These are phyloP conservation scores for Cydia amplana DNA, from an alignment of 1,140 invertebrate genomes.

Conservation along the genomic window DNA sequence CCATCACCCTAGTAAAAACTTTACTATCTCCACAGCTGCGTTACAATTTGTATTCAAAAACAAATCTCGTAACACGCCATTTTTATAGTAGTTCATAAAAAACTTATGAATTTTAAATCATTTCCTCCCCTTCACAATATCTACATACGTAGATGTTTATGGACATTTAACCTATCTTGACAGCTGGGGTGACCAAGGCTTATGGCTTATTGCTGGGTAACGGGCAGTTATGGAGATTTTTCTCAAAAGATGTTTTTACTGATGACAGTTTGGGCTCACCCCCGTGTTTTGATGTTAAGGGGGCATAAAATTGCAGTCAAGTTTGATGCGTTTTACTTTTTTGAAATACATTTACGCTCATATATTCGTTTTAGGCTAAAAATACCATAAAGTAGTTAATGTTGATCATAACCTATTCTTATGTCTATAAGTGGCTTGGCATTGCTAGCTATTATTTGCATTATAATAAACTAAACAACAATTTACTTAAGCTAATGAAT, in stretches of 20 bases:
- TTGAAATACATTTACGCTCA: no score
- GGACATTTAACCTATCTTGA: background rate
- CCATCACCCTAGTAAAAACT: background rate
- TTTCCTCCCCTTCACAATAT: conserved; percentile 5
- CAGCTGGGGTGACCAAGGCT: conserved; percentile 9
- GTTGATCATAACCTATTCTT: no score
- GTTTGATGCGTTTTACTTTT: background rate
- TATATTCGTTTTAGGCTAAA: background rate
- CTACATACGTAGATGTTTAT: conserved; percentile 19
- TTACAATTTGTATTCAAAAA: background rate
- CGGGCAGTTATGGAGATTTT: conserved; percentile 15
- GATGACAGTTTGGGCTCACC: background rate
- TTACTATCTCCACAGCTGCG: conserved; percentile 3
- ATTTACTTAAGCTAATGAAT: no score
- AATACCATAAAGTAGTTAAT: no score
- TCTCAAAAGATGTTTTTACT: conserved; percentile 7
- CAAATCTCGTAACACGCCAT: conserved; percentile 11
- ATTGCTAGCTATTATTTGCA: no score
- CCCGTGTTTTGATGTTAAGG: conserved; percentile 4
- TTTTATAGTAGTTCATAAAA: conserved; percentile 19
- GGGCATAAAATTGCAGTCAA: conserved; percentile 1
- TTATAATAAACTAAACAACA: no score
- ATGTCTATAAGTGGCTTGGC: no score
- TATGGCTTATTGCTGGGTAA: conserved; percentile 14
- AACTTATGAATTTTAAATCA: conserved; percentile 29